Percentiles rank a stretch among this genome's conserved stretches.
Evolutionary conservation across 37 sponge, comb jelly and placozoan genomes (phyloP).

Genomic region (Chondrilla cf. caribensis): DNA sequence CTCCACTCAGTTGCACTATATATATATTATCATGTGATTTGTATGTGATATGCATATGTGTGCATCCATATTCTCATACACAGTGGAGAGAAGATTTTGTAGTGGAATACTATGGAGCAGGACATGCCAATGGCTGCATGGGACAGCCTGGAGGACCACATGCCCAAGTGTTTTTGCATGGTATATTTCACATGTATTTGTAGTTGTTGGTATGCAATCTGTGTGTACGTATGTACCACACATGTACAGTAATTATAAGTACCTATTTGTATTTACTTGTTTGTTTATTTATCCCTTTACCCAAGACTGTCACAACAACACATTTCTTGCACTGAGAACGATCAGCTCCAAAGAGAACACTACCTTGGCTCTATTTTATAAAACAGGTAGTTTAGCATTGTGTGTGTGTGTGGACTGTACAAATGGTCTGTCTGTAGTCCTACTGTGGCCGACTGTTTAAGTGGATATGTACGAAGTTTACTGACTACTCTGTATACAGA

Average conservation of each 20-base stretch:
- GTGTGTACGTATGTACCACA: too few species aligned
- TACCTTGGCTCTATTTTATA: conserved; percentile 39
- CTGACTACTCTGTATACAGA: conserved; percentile 15
- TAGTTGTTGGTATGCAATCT: too few species aligned
- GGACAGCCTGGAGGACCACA: background rate
- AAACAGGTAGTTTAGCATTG: conserved; percentile 32
- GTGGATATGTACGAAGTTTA: background rate
- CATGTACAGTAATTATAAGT: too few species aligned
- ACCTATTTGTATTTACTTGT: background rate
- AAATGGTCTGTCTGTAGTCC: background rate
- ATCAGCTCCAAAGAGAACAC: background rate
- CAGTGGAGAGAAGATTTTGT: conserved; percentile 47
- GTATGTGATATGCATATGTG: too few species aligned
- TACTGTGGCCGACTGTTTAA: background rate
- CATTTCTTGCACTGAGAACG: conserved; percentile 51
- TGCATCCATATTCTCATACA: too few species aligned
- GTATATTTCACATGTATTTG: too few species aligned
- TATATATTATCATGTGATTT: too few species aligned
- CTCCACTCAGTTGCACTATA: background rate
- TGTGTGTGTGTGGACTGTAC: conserved; percentile 9
- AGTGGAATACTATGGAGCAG: conserved; percentile 81
- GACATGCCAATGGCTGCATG: conserved; percentile 8
- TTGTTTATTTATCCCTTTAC: background rate
- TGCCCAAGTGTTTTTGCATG: conserved; percentile 51
- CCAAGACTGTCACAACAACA: conserved; percentile 74